Percentiles rank a stretch among this genome's conserved stretches.
phyloP scores from a whole-genome alignment of 2,888 invertebrate genomes.

The Colostygia pectinataria region DNA sequence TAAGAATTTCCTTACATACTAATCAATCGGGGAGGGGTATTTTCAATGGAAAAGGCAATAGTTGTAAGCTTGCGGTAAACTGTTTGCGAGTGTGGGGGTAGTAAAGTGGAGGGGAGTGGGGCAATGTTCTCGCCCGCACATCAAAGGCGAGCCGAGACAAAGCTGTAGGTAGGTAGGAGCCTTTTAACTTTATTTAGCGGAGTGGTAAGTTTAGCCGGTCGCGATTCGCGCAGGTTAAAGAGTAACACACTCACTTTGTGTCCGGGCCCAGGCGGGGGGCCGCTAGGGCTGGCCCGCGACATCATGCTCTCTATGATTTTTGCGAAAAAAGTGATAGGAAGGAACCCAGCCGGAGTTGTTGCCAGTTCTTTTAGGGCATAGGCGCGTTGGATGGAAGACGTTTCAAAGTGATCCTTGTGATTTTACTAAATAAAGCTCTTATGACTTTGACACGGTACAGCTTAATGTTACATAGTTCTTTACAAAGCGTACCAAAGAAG shows the following conservation, averaged over 20 bases:
- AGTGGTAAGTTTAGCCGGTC: conserved; percentile 83
- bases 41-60: conserved; percentile 78
- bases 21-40: conserved; percentile 71
- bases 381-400: too few species aligned
- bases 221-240: conserved; percentile 83
- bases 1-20: conserved; percentile 72
- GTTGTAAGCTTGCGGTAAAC: conserved; percentile 79
- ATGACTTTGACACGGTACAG: too few species aligned
- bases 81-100: conserved; percentile 64
- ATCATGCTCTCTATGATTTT: background rate
- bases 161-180: conserved; percentile 66
- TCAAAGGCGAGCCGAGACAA: conserved; percentile 82
- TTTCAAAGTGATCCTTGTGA: too few species aligned
- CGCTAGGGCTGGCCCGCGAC: conserved; percentile 52
- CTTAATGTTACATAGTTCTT: too few species aligned
- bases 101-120: conserved; percentile 33
- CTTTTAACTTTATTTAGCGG: conserved; percentile 83
- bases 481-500: too few species aligned
- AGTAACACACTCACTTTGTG: conserved; percentile 83
- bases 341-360: too few species aligned
- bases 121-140: conserved; percentile 64
- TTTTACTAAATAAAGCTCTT: too few species aligned
- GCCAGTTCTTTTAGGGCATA: too few species aligned
- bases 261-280: conserved; percentile 47
- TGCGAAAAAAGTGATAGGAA: too few species aligned